Evolutionary conservation across 2,797 vertebrate species (phyloP).

Genomic region (Mionectes olivaceus): DNA sequence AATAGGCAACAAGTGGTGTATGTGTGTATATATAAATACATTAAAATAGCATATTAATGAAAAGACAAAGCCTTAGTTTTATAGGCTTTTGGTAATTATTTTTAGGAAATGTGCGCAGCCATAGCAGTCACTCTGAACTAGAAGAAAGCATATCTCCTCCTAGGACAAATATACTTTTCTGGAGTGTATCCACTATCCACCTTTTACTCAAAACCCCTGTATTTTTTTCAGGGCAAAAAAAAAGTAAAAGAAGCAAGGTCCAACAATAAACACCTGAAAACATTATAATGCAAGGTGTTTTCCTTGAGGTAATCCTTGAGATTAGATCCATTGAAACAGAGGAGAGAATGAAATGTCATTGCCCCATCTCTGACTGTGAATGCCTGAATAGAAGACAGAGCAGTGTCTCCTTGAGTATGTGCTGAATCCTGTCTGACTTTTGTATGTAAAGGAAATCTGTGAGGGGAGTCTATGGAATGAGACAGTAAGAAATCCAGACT

Average conservation of each 20-base stretch:
- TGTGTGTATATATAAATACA: too few species aligned
- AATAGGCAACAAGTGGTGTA: rapidly evolving
- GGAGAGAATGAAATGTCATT: neutral
- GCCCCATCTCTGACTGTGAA: rapidly evolving
- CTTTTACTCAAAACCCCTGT: neutral
- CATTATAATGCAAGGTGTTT: neutral
- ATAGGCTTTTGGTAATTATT: neutral
- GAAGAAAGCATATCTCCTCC: neutral
- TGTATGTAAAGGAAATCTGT: neutral
- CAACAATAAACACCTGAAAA: neutral
- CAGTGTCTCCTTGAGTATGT: neutral
- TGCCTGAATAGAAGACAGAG: neutral
- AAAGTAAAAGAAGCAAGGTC: too few species aligned
- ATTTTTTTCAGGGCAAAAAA: neutral
- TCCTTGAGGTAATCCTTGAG: neutral
- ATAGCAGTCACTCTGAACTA: neutral
- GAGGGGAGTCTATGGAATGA: neutral
- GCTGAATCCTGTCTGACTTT: neutral
- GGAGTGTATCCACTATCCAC: neutral
- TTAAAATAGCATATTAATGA: neutral
- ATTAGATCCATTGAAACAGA: neutral
- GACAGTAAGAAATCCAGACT: neutral
- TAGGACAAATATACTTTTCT: neutral
- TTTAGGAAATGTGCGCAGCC: neutral
- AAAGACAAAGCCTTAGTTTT: neutral